A percentile compares a stretch with the other conserved stretches of the same genome.
These are phyloP conservation scores for Gerris buenoi DNA, from an alignment of 1,140 invertebrate genomes.

Conservation along the genomic window DNA sequence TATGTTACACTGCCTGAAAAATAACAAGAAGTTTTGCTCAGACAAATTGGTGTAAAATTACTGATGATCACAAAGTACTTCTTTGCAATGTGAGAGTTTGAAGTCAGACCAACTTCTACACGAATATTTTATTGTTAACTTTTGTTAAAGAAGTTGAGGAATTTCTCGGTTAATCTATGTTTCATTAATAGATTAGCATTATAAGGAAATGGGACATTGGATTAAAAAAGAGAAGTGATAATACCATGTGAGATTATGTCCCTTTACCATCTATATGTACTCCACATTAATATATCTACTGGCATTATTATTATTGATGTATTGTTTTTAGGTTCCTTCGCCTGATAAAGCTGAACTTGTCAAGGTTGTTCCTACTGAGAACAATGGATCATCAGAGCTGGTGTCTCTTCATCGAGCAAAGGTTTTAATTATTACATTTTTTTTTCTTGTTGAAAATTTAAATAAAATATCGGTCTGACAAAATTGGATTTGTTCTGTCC, in stretches of 20 bases:
- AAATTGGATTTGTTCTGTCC: too few relatives aligned
- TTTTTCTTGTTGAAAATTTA: too few relatives aligned
- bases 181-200: background rate
- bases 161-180: background rate
- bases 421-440: too few relatives aligned
- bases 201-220: background rate
- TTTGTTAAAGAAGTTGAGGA: background rate
- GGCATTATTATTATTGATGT: too few relatives aligned
- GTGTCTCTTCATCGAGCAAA: slow-evolving; percentile 56
- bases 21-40: too few relatives aligned
- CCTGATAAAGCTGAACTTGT: slow-evolving; percentile 62
- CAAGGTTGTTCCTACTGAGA: slow-evolving; percentile 89
- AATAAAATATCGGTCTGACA: too few relatives aligned
- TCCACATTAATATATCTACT: slow-evolving; percentile 18
- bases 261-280: slow-evolving; percentile 10
- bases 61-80: too few relatives aligned
- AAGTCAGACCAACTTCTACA: too few relatives aligned
- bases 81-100: too few relatives aligned
- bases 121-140: too few relatives aligned
- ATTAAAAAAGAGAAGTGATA: background rate
- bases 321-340: slow-evolving; percentile 54
- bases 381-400: slow-evolving; percentile 92
- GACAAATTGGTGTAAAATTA: too few relatives aligned
- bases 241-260: background rate
- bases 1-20: too few relatives aligned